Conservation (phyloP, 92 coral and sea anemone species). For the Porites divaricata region DNA sequence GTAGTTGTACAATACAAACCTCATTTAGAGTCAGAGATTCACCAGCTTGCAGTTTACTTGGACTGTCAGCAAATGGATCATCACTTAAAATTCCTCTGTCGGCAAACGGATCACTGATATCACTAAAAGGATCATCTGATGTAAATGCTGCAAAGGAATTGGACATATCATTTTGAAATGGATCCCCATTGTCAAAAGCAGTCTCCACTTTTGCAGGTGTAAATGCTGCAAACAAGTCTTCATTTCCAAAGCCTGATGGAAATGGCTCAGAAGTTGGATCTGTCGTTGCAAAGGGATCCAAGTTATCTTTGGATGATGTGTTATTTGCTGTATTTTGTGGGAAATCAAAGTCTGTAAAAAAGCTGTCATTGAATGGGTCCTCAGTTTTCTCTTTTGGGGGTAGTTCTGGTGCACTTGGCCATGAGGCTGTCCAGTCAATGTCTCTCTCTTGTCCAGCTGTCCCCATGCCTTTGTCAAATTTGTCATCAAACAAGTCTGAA, state of each 20-base stretch:
- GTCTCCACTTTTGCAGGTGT: slow-evolving; percentile 41
- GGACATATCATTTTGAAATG: slow-evolving; percentile 58
- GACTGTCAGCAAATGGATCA: slow-evolving; percentile 85
- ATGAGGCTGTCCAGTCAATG: slow-evolving; percentile 38
- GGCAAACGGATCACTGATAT: slow-evolving; percentile 92
- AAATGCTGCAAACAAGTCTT: slow-evolving; percentile 60
- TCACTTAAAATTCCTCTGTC: slow-evolving; percentile 61
- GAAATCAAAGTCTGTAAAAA: slow-evolving; percentile 80
- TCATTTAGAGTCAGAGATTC: slow-evolving; percentile 69
- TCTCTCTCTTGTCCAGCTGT: background rate
- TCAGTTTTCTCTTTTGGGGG: slow-evolving; percentile 19
- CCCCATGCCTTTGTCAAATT: slow-evolving; percentile 7
- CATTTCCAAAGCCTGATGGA: slow-evolving; percentile 45
- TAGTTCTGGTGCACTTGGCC: slow-evolving; percentile 31
- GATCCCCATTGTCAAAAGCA: slow-evolving; percentile 33
- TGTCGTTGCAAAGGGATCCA: slow-evolving; percentile 47
- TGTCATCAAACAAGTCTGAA: slow-evolving; percentile 15
- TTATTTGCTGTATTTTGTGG: slow-evolving; percentile 23
- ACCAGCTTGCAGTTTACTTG: slow-evolving; percentile 34
- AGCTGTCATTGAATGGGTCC: slow-evolving; percentile 73
- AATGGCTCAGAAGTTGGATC: slow-evolving; percentile 24
- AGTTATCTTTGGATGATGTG: slow-evolving; percentile 4
- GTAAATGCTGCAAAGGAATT: slow-evolving; percentile 70
- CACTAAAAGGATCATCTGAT: slow-evolving; percentile 85
- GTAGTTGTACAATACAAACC: slow-evolving; percentile 47